Base-by-base conservation (phyloP, 1,140 invertebrate genomes). In the Campoletis sonorensis region DNA sequence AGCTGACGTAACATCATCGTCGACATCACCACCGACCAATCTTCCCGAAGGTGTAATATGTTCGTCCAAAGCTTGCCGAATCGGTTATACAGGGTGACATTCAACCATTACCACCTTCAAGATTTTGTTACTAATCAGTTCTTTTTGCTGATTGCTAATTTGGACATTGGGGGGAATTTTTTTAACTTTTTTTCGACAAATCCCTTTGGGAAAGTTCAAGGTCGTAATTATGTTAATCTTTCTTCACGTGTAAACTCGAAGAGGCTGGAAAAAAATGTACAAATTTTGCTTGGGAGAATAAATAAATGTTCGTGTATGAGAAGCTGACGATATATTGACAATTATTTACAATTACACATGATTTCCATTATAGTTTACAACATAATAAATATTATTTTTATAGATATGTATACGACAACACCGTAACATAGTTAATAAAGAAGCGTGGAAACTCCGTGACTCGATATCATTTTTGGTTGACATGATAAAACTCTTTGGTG, bases 1-100 rank as follows among this genome's bases (percentile, higher is more conserved):
- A 33, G 54, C 76, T 78, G 76, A 78, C 76, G 76, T 78, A 78
- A 78, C 54, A 33, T 40, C 58, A n/a, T 58, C 75, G 76, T 78
- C 76, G 33, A 21, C 76, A 78, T 49, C 49, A 51, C 23, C 72
- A 27, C 58, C 33, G 45, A 51, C 23, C 23, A 54, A 26, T 72
- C 11, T 51, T 54, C 26, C 26, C 23, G 18, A 51, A 75, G 21
- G 1, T 21, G 1, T 11, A 75, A 30, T 2, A 27, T 13, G 40
- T 16, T 18, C 30, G 33, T 18, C 26, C 3, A 18, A 33, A 23
- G 45, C 18, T 75, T n/a, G 23, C 21, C 23, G 61, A 64, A 23
- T 64, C 4, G 11, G 23, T 64, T 64, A 26, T 64, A 64, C 23
- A 27, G 40, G 40, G 8, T 13, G 11, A 45, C 3, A 7, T 7